These are phyloP conservation scores for Scartelaos histophorus DNA, from an alignment of 2,113 vertebrate species.

Conservation along the genomic window DNA sequence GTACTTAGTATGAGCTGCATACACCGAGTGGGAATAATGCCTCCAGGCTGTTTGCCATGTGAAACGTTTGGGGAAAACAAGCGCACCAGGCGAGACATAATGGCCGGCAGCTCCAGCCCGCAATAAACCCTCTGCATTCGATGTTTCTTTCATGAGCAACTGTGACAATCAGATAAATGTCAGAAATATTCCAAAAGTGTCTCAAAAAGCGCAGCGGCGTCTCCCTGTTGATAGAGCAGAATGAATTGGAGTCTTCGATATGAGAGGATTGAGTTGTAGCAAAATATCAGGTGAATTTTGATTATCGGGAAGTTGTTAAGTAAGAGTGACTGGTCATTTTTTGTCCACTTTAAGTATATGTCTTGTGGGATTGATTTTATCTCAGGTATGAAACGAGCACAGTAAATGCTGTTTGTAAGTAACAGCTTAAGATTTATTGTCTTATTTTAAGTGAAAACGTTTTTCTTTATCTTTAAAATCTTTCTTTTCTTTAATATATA, in stretches of 20 bases:
- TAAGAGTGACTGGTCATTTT: background rate
- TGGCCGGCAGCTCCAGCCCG: conserved; percentile 8
- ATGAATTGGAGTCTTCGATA: background rate
- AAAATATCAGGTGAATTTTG: background rate
- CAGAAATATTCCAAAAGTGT: background rate
- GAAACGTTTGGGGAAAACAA: conserved; percentile 5
- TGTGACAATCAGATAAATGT: conserved; percentile 6
- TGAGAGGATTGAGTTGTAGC: background rate
- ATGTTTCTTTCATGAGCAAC: background rate
- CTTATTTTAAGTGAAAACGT: no score
- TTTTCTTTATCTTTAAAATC: no score
- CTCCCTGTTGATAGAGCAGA: background rate
- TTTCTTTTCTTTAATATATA: no score
- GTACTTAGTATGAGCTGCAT: conserved; percentile 23
- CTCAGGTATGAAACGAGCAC: no score
- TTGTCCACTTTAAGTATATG: background rate
- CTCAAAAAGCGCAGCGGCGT: background rate
- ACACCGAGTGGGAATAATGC: background rate
- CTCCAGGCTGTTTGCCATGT: conserved; percentile 24
- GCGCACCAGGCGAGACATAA: background rate
- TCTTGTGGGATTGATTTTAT: no score
- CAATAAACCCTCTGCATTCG: background rate
- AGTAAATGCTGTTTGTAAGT: no score
- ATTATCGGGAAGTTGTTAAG: background rate
- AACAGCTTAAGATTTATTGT: no score